Evolutionary conservation across 2,797 vertebrate genomes (phyloP).

Genomic region (Sternarchorhynchus goeldii): DNA sequence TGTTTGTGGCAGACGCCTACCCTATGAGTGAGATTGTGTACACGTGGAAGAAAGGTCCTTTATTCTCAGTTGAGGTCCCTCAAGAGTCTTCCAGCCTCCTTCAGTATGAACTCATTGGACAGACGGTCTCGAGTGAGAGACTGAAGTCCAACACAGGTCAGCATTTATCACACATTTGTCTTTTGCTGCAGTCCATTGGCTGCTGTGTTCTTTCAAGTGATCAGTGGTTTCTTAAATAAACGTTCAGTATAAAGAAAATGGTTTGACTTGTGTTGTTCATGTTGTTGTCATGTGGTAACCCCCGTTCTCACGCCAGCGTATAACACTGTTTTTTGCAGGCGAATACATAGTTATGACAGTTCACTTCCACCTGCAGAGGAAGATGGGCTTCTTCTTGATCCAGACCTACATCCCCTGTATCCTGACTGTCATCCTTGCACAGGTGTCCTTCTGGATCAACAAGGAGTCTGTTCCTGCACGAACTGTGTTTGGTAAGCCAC

Average conservation of each 20-base stretch:
- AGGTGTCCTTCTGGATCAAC: constrained; percentile 98
- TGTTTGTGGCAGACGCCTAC: constrained; percentile 74
- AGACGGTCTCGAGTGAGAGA: constrained; percentile 80
- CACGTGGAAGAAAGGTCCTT: constrained; percentile 83
- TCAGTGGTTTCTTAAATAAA: too few relatives aligned
- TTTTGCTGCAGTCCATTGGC: too few relatives aligned
- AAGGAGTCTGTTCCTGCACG: constrained; percentile 95
- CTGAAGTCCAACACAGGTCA: constrained; percentile 81
- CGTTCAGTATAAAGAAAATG: too few relatives aligned
- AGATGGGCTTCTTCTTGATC: constrained; percentile 97
- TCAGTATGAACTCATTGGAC: constrained; percentile 84
- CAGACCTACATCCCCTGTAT: constrained; percentile 97
- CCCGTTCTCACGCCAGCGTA: too few relatives aligned
- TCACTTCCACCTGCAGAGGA: constrained; percentile 92
- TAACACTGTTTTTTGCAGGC: constrained; percentile 74
- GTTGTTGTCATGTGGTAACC: too few relatives aligned
- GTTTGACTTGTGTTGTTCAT: too few relatives aligned
- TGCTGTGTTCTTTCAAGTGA: too few relatives aligned
- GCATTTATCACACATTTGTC: background rate
- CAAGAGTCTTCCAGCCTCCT: constrained; percentile 81
- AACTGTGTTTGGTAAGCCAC: constrained; percentile 90
- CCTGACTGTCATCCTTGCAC: constrained; percentile 95
- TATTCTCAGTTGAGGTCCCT: constrained; percentile 80
- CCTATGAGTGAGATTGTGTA: constrained; percentile 84
- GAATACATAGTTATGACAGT: constrained; percentile 98